Conservation (phyloP, 2,113 vertebrate genomes). For the Anhinga rufa region DNA sequence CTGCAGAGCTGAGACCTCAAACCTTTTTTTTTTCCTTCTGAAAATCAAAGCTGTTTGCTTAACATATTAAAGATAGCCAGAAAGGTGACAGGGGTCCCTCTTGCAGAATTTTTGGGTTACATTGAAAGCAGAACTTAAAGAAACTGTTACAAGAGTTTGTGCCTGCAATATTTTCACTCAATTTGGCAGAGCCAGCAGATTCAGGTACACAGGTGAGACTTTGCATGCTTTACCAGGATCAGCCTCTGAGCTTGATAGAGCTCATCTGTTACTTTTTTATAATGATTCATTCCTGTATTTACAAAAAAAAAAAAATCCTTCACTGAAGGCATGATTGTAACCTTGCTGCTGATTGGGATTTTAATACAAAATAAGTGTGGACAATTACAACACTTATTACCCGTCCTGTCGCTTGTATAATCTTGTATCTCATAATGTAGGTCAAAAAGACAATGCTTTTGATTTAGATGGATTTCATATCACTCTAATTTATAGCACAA, state of each 20-base stretch:
- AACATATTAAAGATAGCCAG: background rate
- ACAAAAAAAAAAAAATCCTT: background rate
- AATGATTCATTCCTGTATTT: background rate
- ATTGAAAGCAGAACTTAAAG: background rate
- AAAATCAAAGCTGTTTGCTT: background rate
- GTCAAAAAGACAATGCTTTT: background rate
- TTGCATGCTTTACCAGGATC: background rate
- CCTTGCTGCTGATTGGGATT: background rate
- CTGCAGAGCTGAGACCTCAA: background rate
- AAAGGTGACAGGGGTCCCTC: rapidly evolving
- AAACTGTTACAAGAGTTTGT: background rate
- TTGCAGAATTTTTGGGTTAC: background rate
- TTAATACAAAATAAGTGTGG: background rate
- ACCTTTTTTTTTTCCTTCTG: background rate
- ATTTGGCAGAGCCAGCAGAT: background rate
- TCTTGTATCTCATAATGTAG: background rate
- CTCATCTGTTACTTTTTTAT: background rate
- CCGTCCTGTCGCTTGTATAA: background rate
- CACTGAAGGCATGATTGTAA: background rate
- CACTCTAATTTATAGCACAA: background rate
- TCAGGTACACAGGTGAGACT: background rate
- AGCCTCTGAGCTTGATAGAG: background rate
- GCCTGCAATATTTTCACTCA: background rate
- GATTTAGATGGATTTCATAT: background rate
- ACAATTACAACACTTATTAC: background rate